A percentile compares a stretch with the other conserved stretches of the same genome.
Conservation (phyloP, 2,113 vertebrate species). For the Phycodurus eques region DNA sequence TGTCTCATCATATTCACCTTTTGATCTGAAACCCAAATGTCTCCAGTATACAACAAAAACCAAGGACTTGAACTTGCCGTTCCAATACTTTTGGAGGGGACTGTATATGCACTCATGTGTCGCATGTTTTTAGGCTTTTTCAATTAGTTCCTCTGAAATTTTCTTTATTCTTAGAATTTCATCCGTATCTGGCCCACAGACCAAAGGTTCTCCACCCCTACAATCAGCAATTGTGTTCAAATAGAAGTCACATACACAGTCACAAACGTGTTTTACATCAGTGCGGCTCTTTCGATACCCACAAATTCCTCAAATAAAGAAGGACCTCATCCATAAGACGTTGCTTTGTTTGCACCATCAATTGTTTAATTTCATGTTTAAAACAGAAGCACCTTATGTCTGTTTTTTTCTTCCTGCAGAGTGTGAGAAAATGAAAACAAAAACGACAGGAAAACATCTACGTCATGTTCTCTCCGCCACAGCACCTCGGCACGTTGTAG, state of each 20-base stretch:
- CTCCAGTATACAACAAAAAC: too few species aligned
- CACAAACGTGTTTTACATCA: conserved; percentile 48
- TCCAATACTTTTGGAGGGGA: too few species aligned
- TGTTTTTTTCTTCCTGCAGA: conserved; percentile 34
- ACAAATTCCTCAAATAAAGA: conserved; percentile 27
- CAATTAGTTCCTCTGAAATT: not conserved
- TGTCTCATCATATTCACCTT: too few species aligned
- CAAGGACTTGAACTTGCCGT: too few species aligned
- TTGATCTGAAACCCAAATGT: too few species aligned
- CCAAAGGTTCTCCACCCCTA: not conserved
- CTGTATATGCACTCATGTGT: not conserved
- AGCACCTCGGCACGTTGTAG: conserved; percentile 21
- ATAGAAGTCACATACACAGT: conserved; percentile 4
- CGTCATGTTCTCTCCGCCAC: conserved; percentile 22
- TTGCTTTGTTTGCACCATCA: conserved; percentile 49
- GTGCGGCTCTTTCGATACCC: conserved; percentile 17
- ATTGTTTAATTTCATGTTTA: conserved; percentile 7
- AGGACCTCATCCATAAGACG: conserved; percentile 25
- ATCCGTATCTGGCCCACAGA: not conserved
- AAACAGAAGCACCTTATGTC: conserved; percentile 58
- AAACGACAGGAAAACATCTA: conserved; percentile 1
- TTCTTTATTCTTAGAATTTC: not conserved
- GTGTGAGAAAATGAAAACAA: conserved; percentile 16
- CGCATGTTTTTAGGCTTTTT: not conserved
- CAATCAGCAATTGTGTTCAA: not conserved